Evolutionary conservation across 2,797 vertebrate genomes (phyloP), one percentile per base, ranked within the genome.

Genomic region (Hydrolagus colliei): DNA sequence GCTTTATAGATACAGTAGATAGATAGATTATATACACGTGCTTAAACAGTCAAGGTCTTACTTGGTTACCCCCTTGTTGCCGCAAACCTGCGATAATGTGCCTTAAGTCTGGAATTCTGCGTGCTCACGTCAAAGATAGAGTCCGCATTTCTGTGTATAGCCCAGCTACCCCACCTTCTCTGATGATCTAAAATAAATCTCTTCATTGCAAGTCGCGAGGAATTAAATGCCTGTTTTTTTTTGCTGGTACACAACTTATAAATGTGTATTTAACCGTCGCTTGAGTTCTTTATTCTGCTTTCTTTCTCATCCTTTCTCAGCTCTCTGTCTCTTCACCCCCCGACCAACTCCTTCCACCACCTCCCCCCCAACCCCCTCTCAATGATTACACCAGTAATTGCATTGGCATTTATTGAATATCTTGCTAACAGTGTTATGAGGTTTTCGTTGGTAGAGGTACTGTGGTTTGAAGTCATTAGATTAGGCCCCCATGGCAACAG

Each of bases 41-140:
- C 85, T 86, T 32, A 73, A 41, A 7, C 10, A 18, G 86, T 76
- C 72, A 72, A 73, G 32, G n/a, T 32, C 73, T 27, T 85, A 1
- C 88, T 68, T 2, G 75, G 35, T 75, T 77, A 74, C 5, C 75
- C 41, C 9, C 41, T 27, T 59, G 35, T 63, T 67, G 35, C 72
- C 71, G 72, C n/a, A 79, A 62, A 72, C 86, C 52, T 82, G 71
- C 65, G 85, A 86, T 75, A 88, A 84, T 87, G 62, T 85, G 86
- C 85, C 65, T 87, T 74, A 86, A 86, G 87, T 76, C 85, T 35
- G 87, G 86, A 80, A 78, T 74, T 87, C 88, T 90, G 89, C 86
- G 89, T 86, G 90, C 90, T 95, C 91, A 94, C 73, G 86, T 92
- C 91, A 94, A 92, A 35, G 91, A 93, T 13, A 86, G 91, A 90